A percentile compares a stretch with the other conserved stretches of the same genome.
Conservation (phyloP, 2,888 invertebrate species). For the Galerucella nymphaeae region DNA sequence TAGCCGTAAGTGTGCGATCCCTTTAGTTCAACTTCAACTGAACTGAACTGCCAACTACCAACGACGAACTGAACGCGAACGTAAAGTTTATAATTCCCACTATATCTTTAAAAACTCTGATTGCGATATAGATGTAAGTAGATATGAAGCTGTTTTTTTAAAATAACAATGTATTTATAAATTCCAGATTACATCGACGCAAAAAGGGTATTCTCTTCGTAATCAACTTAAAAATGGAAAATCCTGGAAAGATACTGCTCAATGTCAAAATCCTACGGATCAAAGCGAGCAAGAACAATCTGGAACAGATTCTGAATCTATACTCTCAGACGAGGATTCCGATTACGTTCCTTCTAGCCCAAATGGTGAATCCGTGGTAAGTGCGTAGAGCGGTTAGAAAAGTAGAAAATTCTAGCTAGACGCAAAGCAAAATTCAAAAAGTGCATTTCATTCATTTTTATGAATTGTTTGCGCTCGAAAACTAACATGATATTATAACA, state of each 20-base stretch:
- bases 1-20: no score
- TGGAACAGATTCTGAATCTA: neutral
- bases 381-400: neutral
- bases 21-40: no score
- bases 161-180: neutral
- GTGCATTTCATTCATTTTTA: neutral
- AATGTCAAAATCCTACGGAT: neutral
- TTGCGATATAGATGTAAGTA: conserved; percentile 4
- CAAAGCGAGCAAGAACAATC: conserved; percentile 1
- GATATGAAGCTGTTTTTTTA: neutral
- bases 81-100: no score
- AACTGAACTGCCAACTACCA: no score
- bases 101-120: neutral
- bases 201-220: neutral
- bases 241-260: neutral
- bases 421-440: no score
- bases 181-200: conserved; percentile 1
- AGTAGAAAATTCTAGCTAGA: no score
- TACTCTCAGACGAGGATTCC: neutral
- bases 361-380: neutral
- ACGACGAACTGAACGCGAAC: no score
- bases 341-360: neutral
- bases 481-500: neutral
- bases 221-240: neutral
- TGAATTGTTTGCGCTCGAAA: neutral